Conservation (phyloP, 2,888 invertebrate species). For the Pherbina coryleti region DNA sequence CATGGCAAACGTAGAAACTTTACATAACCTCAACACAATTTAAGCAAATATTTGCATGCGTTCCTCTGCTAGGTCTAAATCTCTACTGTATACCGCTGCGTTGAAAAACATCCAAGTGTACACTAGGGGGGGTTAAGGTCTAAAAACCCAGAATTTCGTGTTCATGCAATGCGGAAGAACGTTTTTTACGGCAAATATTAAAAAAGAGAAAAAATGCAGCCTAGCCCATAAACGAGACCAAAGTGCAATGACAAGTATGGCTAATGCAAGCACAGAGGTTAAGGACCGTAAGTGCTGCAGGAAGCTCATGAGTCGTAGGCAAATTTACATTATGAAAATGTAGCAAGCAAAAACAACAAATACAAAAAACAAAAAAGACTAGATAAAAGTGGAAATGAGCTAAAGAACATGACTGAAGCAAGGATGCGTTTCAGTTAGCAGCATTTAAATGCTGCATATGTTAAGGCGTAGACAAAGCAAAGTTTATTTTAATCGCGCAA, state of each 20-base stretch:
- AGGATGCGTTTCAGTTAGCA: not conserved
- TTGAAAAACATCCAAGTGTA: not conserved
- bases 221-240: not conserved
- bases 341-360: not conserved
- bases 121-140: not conserved
- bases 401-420: not conserved
- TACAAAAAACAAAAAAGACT: not conserved
- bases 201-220: not conserved
- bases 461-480: not conserved
- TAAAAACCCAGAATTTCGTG: constrained; percentile 4
- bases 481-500: not conserved
- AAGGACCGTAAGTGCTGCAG: constrained; percentile 48
- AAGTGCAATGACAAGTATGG: constrained; percentile 37
- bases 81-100: constrained; percentile 42
- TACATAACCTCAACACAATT: constrained; percentile 68
- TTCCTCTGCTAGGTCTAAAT: constrained; percentile 42
- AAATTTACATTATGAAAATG: constrained; percentile 37
- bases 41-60: constrained; percentile 67
- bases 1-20: constrained; percentile 50
- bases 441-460: not conserved
- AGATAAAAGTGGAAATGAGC: constrained; percentile 17
- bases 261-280: constrained; percentile 50
- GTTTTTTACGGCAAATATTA: constrained; percentile 8
- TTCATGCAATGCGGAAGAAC: constrained; percentile 48
- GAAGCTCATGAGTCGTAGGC: constrained; percentile 38